A percentile compares a stretch with the other conserved stretches of the same genome.
phyloP scores from a whole-genome alignment of 2,797 vertebrate species.

The Rhynchonycteris naso region DNA sequence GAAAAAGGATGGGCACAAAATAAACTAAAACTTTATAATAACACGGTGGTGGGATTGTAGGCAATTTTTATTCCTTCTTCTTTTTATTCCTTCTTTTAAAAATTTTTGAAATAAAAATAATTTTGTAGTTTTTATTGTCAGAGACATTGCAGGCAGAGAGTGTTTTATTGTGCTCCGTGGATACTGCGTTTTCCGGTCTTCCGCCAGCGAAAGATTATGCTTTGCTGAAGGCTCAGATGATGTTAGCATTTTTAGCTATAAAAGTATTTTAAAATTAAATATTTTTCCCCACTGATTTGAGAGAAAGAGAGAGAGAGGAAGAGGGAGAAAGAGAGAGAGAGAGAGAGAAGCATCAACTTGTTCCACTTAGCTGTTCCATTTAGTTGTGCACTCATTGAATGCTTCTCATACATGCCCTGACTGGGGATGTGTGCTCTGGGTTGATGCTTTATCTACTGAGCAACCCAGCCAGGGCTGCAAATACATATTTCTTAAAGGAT shows the following conservation, averaged over 20 bases:
- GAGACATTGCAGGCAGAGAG: not conserved
- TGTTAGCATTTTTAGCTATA: not conserved
- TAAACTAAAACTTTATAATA: not conserved
- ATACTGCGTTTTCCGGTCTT: not conserved
- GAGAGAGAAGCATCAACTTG: too few species aligned
- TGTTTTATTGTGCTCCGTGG: not conserved
- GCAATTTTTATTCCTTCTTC: not conserved
- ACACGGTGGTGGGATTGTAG: not conserved
- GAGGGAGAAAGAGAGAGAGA: too few species aligned
- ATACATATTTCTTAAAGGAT: slow-evolving; percentile 4
- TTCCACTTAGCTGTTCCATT: too few species aligned
- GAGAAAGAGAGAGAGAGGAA: too few species aligned
- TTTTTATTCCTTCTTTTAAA: not conserved
- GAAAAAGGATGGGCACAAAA: not conserved
- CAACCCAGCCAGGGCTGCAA: not conserved
- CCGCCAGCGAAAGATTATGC: not conserved
- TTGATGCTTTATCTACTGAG: too few species aligned
- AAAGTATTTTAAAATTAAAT: not conserved
- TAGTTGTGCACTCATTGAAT: too few species aligned
- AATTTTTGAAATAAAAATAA: not conserved
- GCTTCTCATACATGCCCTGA: too few species aligned
- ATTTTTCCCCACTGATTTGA: too few species aligned
- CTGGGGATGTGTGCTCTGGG: too few species aligned
- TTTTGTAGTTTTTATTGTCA: not conserved
- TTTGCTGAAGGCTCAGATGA: not conserved